Base-by-base conservation (phyloP, 2,888 invertebrate genomes). In the Agrotis exclamationis region DNA sequence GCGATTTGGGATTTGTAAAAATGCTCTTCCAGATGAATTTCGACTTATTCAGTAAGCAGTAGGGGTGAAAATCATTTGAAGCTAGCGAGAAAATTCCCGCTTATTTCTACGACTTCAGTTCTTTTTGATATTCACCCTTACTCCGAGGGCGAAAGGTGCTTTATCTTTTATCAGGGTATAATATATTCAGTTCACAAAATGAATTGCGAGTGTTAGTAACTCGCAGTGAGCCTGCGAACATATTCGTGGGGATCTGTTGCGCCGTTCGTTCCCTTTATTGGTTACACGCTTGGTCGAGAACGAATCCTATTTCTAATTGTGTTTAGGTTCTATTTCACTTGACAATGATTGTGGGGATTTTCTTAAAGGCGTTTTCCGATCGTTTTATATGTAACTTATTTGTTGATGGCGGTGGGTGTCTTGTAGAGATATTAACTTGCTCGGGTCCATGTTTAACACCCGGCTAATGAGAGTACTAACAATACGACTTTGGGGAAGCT, bases 151-250 rank as follows among this genome's bases (percentile, higher is more conserved):
- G 77, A 89, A 92, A 91, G 90, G 95, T 93, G 83, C 89, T 89
- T 90, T 94, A 91, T 94, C 87, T 90, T 86, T 89, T 92, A 92
- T 87, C 82, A 78, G 65, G 67, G 76, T 79, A 85, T 95, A 96
- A 96, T 96, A 92, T 96, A 96, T 96, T 96, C 96, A 94, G 95
- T 95, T 95, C 94, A 91, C 95, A 95, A 96, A 96, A 96, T 96
- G 96, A 96, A 96, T 96, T 96, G 95, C 93, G 94, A 94, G 93
- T 95, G 95, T 96, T 96, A 95, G 94, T 95, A 96, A 95, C 95
- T 96, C 93, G 85, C 93, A 95, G 94, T 94, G 96, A 95, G 95
- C 93, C 94, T 93, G 94, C 91, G 95, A 96, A 96, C 96, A 96
- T 95, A 96, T 96, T 96, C 95, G 93, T 90, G 85, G 92, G 93